These are phyloP conservation scores for Thamnophis sirtalis DNA, from an alignment of 2,113 vertebrate species.

Conservation along the genomic window DNA sequence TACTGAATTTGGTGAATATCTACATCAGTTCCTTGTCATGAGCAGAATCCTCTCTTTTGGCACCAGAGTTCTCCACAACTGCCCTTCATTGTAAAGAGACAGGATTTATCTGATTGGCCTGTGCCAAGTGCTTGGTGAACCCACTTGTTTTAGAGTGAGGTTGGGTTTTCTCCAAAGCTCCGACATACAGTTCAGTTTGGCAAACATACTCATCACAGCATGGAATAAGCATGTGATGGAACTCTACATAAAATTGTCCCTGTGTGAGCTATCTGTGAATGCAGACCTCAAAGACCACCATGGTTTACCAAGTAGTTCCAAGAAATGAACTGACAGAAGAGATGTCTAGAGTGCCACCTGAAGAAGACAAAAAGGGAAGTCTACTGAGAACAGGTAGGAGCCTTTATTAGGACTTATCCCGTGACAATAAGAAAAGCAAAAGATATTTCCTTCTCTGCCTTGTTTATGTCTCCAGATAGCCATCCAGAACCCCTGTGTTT, in stretches of 20 bases:
- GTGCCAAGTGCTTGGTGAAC: not conserved
- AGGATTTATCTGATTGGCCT: not conserved
- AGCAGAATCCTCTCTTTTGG: not conserved
- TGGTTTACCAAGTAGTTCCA: not conserved
- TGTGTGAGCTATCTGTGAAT: not conserved
- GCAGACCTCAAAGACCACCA: not conserved
- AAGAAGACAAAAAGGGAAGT: not conserved
- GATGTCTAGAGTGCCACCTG: not conserved
- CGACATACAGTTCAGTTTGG: not conserved
- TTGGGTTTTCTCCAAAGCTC: not conserved
- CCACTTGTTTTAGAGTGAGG: too few relatives aligned
- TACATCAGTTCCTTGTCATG: not conserved
- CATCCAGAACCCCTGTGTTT: not conserved
- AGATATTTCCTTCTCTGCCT: too few relatives aligned
- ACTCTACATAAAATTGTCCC: not conserved
- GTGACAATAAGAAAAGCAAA: not conserved
- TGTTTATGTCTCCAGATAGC: not conserved
- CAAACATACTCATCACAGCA: too few relatives aligned
- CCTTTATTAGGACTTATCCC: not conserved
- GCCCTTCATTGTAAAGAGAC: not conserved
- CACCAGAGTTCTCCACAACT: not conserved
- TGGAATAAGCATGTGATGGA: too few relatives aligned
- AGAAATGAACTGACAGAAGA: not conserved
- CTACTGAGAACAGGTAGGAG: not conserved
- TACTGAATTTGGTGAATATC: not conserved